phyloP scores from a whole-genome alignment of 2,888 invertebrate genomes.

The Oligia latruncula region DNA sequence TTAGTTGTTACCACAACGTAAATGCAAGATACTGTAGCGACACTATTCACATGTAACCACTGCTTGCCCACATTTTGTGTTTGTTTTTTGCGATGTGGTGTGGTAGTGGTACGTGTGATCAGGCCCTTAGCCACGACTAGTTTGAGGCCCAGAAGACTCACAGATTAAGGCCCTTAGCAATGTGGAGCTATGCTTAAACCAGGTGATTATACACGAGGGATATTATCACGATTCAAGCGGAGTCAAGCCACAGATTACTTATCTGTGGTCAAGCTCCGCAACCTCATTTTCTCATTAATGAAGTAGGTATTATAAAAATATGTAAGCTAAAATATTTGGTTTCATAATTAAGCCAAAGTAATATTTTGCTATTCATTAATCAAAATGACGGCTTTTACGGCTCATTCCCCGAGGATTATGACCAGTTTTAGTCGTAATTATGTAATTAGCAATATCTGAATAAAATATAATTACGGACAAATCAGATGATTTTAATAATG shows the following conservation, averaged over 20 bases:
- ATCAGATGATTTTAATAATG: constrained; percentile 25
- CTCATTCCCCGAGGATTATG: constrained; percentile 19
- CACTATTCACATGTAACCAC: background rate
- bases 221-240: constrained; percentile 10
- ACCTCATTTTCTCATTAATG: constrained; percentile 36
- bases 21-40: background rate
- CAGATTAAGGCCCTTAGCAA: background rate
- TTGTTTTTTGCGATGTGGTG: background rate
- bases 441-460: constrained; percentile 16
- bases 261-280: background rate
- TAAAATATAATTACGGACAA: constrained; percentile 7
- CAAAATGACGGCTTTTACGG: constrained; percentile 23
- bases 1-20: background rate
- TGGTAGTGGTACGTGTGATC: background rate
- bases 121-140: background rate
- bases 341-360: constrained; percentile 8
- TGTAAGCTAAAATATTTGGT: constrained; percentile 19
- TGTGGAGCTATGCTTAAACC: background rate
- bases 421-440: constrained; percentile 18
- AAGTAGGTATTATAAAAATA: constrained; percentile 20
- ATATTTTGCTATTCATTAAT: constrained; percentile 37
- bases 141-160: background rate
- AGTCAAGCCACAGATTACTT: no score
- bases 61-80: background rate
- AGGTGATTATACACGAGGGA: constrained; percentile 13